Evolutionary conservation across 2,113 vertebrate genomes (phyloP), one percentile per base, ranked within the genome.

Genomic region (Lophotis ruficrista): DNA sequence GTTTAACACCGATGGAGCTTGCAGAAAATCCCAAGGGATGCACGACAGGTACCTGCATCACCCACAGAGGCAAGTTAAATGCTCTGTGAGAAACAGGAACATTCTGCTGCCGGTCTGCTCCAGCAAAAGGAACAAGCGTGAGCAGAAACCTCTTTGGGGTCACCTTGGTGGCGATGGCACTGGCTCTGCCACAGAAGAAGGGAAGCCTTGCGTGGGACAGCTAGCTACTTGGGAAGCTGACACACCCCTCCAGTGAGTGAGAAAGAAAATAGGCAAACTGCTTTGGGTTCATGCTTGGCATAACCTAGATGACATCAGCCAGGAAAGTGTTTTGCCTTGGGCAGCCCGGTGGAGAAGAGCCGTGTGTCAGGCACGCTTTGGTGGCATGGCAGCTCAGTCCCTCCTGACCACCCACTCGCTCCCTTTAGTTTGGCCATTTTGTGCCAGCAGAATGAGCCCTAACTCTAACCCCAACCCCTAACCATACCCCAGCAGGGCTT

Each of bases 151-250:
- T 28, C 30, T 30, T 20, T 19, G 62, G 22, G 48, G 5, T 53
- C 12, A 11, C 27, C 37, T 68, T 0, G 0, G 15, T 3, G 47
- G 41, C 0, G 0, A 20, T 38, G 76, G 66, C 14, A 6, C 28
- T 6, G 72, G 72, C 54, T 64, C 16, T 77, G 84, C 41, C 1
- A 1, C 54, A 22, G 3, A 7, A 0, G 1, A 60, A 13, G 81
- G 28, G 35, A 50, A 50, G 27, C 31, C 31, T 4, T 12, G 9
- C 18, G 0, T 9, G 35, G 53, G 65, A 18, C 79, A 28, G 50
- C 4, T 0, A 2, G 22, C 9, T 50, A 3, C 20, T 9, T 1
- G 11, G 50, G 30, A 17, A 70, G 51, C 33, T 70, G 60, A 28
- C 6, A 2, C 23, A 38, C 38, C 53, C 23, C 33, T 57, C 1